Conservation (phyloP, 2,797 vertebrate species). For the Protosalanx chinensis region DNA sequence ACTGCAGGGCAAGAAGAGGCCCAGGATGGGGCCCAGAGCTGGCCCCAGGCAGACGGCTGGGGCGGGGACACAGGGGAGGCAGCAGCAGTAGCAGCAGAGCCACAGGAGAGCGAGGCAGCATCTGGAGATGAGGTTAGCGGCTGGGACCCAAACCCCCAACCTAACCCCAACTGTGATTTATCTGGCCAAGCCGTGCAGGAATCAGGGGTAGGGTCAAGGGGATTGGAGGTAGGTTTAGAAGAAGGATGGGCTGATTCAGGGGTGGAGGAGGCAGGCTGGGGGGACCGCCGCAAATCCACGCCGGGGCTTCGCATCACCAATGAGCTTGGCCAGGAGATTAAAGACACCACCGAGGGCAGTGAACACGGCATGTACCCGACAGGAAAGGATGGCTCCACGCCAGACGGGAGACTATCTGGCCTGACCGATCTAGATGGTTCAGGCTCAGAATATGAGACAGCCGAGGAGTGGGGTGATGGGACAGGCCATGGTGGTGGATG, state of each 20-base stretch:
- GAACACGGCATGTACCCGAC: conserved; percentile 35
- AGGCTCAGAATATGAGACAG: conserved; percentile 70
- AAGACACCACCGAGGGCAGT: conserved; percentile 45
- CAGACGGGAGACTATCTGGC: conserved; percentile 23
- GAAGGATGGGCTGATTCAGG: conserved; percentile 21
- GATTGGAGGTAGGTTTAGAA: conserved; percentile 23
- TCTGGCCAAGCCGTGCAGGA: conserved; percentile 36
- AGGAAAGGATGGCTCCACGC: conserved; percentile 11
- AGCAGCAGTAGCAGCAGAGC: conserved; percentile 47
- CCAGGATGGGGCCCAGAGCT: conserved; percentile 52
- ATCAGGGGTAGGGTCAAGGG: conserved; percentile 23
- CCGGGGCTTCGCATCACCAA: conserved; percentile 73
- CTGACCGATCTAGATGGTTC: conserved; percentile 60
- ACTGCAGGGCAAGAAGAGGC: conserved; percentile 38
- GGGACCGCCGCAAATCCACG: conserved; percentile 57
- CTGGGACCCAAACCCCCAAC: conserved; percentile 60
- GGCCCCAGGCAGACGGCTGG: conserved; percentile 57
- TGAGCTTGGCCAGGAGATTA: conserved; percentile 67
- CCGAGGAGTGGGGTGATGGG: conserved; percentile 70
- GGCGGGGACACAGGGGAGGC: conserved; percentile 35
- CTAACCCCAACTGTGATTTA: conserved; percentile 59
- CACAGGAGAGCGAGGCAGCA: conserved; percentile 54
- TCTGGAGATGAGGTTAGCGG: conserved; percentile 69
- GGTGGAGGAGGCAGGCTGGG: conserved; percentile 20
- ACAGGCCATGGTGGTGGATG: conserved; percentile 60